Evolutionary conservation across 2,797 vertebrate species (phyloP), one percentile per base, ranked within the genome.

Genomic region (Pipistrellus kuhlii): DNA sequence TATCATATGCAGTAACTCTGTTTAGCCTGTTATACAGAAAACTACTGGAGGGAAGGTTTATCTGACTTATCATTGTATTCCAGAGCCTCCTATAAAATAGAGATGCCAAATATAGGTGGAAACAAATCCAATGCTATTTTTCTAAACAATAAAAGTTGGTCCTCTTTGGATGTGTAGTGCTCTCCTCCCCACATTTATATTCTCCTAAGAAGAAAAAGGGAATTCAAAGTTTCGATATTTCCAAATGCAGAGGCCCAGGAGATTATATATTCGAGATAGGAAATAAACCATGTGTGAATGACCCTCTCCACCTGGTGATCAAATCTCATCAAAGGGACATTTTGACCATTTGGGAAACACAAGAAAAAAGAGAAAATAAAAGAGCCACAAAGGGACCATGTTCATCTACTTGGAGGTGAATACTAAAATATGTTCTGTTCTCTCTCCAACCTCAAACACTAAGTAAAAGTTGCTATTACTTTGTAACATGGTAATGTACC

Each of bases 181-280:
- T 32, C 23, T 51, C 1, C 27, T 18, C 25, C 30, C 32, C 3
- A 64, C 41, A 21, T 82, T 91, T 76, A 55, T 48, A 20, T 25
- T 81, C 18, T 48, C 38, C n/a, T 77, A 66, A 68, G 23, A 83
- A 93, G 35, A 85, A 72, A 13, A 91, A 83, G 30, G 8, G 12
- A 77, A 92, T 90, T 94, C 25, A 82, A 3, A 30, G 7, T 90
- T 73, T 96, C 64, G 32, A 11, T 69, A 66, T 85, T 93, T 88
- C 14, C 6, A 35, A 72, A 57, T 55, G 55, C 21, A 71, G 18
- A 53, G 23, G 30, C 18, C 17, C 71, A 76, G 38, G 48, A 88
- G 38, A 66, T 35, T 83, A 59, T 48, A 72, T 71, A 73, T 76
- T 41, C 1, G 6, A 92, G 46, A 84, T 48, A 73, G 57, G 80